Evolutionary conservation across 2,113 vertebrate species (phyloP), one percentile per base, ranked within the genome.

Genomic region (Leptocoma aspasia): DNA sequence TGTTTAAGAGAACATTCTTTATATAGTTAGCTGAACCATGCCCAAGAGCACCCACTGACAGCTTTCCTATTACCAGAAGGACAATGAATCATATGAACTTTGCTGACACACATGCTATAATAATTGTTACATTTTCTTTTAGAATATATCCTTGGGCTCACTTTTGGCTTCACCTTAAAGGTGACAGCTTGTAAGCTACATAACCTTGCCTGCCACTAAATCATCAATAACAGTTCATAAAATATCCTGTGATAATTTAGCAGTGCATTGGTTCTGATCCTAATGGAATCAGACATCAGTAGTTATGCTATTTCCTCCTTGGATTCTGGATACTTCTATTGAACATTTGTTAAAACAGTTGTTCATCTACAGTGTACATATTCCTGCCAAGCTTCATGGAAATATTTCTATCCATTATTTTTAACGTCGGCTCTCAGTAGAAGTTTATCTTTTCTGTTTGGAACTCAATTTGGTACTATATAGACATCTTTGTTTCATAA

Each of bases 281-380:
- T 97, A 97, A 97, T 93, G 91, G 83, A 96, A 96, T 95, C 89
- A 87, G 97, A 97, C 97, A 97, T 86, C 85, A 89, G 82, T 53
- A 96, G 92, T 96, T 95, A 94, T 84, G 92, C 79, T 89, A 93
- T 96, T 97, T 96, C 89, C 92, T 93, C 77, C 86, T 91, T 7
- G 35, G 66, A 95, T 94, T 96, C 93, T 95, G 95, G 94, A 92
- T 87, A 83, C 85, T 96, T 95, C 82, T 73, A 81, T 52, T 76
- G 94, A 97, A 96, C 95, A 95, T 97, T 97, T 97, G 89, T 91
- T 96, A 95, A 95, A 97, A 97, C 92, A 96, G 94, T 97, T 96
- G 96, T 78, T 96, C 91, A 92, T 96, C 93, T 92, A 87, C 92
- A 85, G 82, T 61, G 31, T 72, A 89, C 47, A 35, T 92, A 86